phyloP scores from a whole-genome alignment of 2,797 vertebrate genomes.

The Sebastes trivittatus region DNA sequence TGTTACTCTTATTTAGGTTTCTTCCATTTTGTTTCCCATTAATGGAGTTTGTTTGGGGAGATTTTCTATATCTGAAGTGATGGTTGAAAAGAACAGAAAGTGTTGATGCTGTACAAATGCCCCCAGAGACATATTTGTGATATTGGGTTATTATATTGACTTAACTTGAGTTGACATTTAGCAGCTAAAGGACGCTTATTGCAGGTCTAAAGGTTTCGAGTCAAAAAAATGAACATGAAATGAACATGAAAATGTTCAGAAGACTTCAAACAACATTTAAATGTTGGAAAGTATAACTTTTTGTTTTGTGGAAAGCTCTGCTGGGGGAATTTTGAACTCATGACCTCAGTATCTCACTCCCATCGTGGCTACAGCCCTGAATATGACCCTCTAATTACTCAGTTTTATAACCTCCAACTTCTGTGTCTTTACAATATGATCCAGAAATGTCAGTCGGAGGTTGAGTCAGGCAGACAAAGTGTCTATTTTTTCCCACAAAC shows the following conservation, averaged over 20 bases:
- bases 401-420: background rate
- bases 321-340: background rate
- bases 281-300: background rate
- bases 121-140: background rate
- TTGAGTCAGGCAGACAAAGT: constrained; percentile 6
- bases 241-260: background rate
- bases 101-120: too few species aligned
- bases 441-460: constrained; percentile 6
- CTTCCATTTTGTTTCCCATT: too few species aligned
- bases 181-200: background rate
- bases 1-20: too few species aligned
- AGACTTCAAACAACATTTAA: background rate
- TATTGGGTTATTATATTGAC: background rate
- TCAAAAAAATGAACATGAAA: too few species aligned
- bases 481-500: constrained; percentile 17
- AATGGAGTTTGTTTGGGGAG: background rate
- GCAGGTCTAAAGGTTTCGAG: too few species aligned
- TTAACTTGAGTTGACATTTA: too few species aligned
- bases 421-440: background rate
- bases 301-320: background rate
- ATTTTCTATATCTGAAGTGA: background rate
- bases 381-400: background rate
- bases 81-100: too few species aligned
- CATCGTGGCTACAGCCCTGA: background rate
- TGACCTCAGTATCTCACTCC: background rate